Evolutionary conservation across 2,113 vertebrate genomes (phyloP), one percentile per base, ranked within the genome.

Genomic region (Lathamus discolor): DNA sequence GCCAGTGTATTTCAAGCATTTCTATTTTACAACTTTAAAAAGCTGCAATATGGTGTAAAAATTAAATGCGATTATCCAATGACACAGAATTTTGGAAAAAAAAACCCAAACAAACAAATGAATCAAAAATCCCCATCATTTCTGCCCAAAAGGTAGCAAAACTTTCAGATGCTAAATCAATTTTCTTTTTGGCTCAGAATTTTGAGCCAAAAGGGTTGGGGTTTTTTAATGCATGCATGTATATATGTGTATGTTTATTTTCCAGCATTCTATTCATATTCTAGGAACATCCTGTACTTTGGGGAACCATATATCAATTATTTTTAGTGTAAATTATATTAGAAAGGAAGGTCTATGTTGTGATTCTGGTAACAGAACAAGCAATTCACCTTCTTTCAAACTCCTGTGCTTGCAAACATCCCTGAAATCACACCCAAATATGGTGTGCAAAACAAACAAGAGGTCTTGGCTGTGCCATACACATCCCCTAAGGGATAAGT

Each of bases 381-480:
- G 31, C 31, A 63, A 17, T 6, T 37, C 16, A 46, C 11, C 14
- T 49, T 41, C 28, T 48, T 90, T 74, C 49, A 44, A 75, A 78
- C 39, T n/a, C 55, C 44, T 39, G 25, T 73, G 12, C 54, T 87
- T 76, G 80, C 57, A 76, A 77, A 66, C 41, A 70, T 19, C 11
- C 25, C 46, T 24, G 28, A 74, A 81, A 19, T 70, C 24, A 33
- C 11, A 81, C 16, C 3, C 15, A 41, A 74, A 63, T 17, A 48
- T 0, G 0, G 4, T 11, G 10, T 33, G 23, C 17, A 35, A 86
- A 88, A 62, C 33, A 52, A 44, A 44, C 0, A 1, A 13, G 59
- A 59, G 2, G 13, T 39, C 48, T 59, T 3, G 2, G 52, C 59
- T 88, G 57, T 73, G 33, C 44, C 68, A 70, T 28, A 35, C 27